Conservation (phyloP, 1,140 invertebrate species). For the Sarcophaga bullata region DNA sequence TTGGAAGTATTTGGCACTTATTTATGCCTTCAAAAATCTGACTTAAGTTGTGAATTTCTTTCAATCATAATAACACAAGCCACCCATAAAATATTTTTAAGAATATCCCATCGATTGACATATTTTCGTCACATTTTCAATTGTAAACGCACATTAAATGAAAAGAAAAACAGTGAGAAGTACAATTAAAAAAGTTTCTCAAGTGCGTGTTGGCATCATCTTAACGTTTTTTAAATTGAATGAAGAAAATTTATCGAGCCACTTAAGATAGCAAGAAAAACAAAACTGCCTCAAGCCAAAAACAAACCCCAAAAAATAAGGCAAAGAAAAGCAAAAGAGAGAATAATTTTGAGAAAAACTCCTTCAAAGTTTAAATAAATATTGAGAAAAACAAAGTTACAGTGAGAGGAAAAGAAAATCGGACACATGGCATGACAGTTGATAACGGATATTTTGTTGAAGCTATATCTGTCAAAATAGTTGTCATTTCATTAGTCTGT, state of each 20-base stretch:
- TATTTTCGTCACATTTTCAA: too few relatives aligned
- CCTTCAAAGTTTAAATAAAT: background rate
- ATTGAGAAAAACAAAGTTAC: background rate
- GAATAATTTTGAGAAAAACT: background rate
- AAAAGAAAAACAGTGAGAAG: background rate
- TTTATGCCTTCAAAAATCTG: too few relatives aligned
- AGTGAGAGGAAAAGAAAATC: background rate
- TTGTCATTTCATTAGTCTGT: too few relatives aligned
- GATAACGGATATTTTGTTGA: background rate
- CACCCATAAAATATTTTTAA: too few relatives aligned
- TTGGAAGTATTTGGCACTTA: too few relatives aligned
- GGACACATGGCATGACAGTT: background rate
- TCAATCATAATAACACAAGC: too few relatives aligned
- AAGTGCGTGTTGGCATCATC: slow-evolving; percentile 23
- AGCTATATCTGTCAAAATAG: too few relatives aligned
- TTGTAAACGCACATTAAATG: too few relatives aligned
- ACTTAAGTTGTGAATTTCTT: too few relatives aligned
- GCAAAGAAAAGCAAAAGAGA: background rate
- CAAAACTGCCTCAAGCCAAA: background rate
- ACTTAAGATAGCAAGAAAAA: background rate
- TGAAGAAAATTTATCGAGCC: slow-evolving; percentile 7
- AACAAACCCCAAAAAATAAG: background rate
- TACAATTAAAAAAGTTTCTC: slow-evolving; percentile 19
- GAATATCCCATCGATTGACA: too few relatives aligned
- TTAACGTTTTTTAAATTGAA: background rate